phyloP scores from a whole-genome alignment of 2,888 invertebrate species.

The Agriopis marginaria region DNA sequence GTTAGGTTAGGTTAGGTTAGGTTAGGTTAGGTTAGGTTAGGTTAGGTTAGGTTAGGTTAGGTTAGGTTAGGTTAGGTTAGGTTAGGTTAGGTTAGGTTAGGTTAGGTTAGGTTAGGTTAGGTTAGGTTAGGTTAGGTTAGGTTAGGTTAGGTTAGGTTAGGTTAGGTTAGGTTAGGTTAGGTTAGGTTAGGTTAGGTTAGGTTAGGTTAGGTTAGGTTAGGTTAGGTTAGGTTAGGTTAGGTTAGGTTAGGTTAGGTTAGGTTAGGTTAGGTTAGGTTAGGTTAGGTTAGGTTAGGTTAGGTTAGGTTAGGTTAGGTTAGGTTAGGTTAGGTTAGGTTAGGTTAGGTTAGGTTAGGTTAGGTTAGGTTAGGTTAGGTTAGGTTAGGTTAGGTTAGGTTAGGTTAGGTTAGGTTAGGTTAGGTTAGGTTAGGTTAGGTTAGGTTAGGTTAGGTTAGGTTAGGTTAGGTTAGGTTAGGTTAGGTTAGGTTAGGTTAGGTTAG shows the following conservation, averaged over 20 bases:
- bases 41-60: too few species aligned
- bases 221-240: neutral
- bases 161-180: neutral
- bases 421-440: too few species aligned
- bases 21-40: too few species aligned
- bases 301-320: neutral
- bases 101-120: too few species aligned
- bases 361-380: constrained; percentile 49
- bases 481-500: too few species aligned
- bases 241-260: constrained; percentile 2
- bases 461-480: too few species aligned
- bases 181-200: neutral
- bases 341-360: constrained; percentile 51
- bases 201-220: too few species aligned
- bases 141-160: neutral
- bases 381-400: constrained; percentile 34
- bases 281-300: neutral
- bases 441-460: too few species aligned
- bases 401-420: constrained; percentile 39
- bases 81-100: too few species aligned
- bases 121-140: neutral
- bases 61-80: too few species aligned
- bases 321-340: neutral
- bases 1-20: too few species aligned
- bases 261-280: neutral